A percentile compares a stretch with the other conserved stretches of the same genome.
phyloP scores from a whole-genome alignment of 2,797 vertebrate genomes.

The Champsocephalus gunnari region DNA sequence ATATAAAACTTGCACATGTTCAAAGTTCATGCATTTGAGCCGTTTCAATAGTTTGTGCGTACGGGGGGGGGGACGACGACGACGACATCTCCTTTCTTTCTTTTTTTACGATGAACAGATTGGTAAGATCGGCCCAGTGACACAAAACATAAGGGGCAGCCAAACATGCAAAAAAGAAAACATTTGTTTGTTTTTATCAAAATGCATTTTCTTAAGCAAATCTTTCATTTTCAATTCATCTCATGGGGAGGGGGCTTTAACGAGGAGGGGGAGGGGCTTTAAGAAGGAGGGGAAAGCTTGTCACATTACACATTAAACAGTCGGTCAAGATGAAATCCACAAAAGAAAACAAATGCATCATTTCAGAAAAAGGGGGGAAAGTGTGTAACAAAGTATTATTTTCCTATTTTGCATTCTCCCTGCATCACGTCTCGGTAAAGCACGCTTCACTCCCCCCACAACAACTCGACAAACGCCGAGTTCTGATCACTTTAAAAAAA shows the following conservation, averaged over 20 bases:
- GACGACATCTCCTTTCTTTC: constrained; percentile 7
- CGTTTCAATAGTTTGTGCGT: constrained; percentile 59
- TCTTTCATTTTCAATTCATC: constrained; percentile 47
- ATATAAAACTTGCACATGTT: constrained; percentile 71
- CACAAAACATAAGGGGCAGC: constrained; percentile 67
- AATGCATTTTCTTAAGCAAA: constrained; percentile 66
- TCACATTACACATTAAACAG: constrained; percentile 67
- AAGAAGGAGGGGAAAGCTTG: constrained; percentile 45
- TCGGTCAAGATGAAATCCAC: constrained; percentile 66
- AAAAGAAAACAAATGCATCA: constrained; percentile 54
- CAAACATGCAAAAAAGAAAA: constrained; percentile 73
- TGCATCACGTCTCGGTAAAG: constrained; percentile 64
- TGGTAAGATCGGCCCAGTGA: constrained; percentile 60
- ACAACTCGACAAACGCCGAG: constrained; percentile 58
- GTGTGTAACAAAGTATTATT: constrained; percentile 64
- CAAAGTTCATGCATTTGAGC: constrained; percentile 74
- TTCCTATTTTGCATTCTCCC: constrained; percentile 68
- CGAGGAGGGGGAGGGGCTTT: neutral
- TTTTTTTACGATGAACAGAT: constrained; percentile 50
- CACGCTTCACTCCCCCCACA: constrained; percentile 62
- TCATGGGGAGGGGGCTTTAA: neutral
- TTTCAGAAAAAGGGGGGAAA: constrained; percentile 52
- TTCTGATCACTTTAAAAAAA: constrained; percentile 48
- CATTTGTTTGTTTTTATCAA: constrained; percentile 36
- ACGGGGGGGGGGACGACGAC: neutral